phyloP scores from a whole-genome alignment of 1,140 invertebrate species.

The Heliconius hermathena region DNA sequence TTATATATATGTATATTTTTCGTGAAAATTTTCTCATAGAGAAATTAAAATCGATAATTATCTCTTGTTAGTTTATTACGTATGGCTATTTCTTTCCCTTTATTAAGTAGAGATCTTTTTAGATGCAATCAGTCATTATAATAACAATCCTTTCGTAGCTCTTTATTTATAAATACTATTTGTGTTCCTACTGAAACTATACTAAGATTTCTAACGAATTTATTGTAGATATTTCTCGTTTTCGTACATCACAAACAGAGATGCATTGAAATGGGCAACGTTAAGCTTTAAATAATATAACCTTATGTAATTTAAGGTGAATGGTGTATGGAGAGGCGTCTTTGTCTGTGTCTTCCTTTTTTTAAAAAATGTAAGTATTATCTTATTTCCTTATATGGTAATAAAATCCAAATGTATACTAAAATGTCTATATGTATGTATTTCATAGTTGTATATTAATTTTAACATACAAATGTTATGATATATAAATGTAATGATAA shows the following conservation, averaged over 20 bases:
- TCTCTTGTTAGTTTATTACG: no score
- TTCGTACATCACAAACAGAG: background rate
- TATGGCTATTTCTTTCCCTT: background rate
- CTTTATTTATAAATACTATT: background rate
- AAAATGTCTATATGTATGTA: background rate
- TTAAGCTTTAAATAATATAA: conserved; percentile 13
- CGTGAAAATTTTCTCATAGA: no score
- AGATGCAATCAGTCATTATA: conserved; percentile 10
- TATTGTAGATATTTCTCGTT: background rate
- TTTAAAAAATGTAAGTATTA: background rate
- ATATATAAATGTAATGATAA: background rate
- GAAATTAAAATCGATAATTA: no score
- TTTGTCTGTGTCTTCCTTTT: conserved; percentile 9
- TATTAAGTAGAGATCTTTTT: background rate
- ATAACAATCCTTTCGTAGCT: background rate
- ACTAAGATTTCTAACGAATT: conserved; percentile 12
- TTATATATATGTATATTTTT: no score
- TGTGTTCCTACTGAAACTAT: background rate
- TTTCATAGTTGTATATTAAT: background rate
- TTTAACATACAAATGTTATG: background rate
- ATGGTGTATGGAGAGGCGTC: background rate
- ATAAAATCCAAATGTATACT: background rate
- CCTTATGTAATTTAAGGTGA: conserved; percentile 11
- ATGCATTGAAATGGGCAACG: conserved; percentile 10
- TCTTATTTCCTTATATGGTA: conserved; percentile 1